phyloP scores from a whole-genome alignment of 2,797 vertebrate genomes.

The Sebastiscus tertius region DNA sequence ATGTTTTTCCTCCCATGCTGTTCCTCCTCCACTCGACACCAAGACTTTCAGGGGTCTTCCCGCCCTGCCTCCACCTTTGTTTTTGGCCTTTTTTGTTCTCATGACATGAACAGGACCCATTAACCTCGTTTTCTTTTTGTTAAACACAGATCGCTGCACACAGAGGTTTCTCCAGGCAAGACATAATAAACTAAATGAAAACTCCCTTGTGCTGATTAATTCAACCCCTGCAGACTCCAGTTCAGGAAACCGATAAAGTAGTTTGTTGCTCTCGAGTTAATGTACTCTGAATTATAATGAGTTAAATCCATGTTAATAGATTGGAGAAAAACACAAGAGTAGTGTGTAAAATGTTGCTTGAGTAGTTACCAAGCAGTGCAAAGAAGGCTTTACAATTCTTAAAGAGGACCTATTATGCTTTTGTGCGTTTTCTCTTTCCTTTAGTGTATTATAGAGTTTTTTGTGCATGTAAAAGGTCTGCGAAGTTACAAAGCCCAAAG shows the following conservation, averaged over 20 bases:
- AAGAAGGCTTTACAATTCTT: not conserved
- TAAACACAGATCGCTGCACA: conserved; percentile 39
- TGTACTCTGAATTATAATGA: not conserved
- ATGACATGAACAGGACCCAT: conserved; percentile 27
- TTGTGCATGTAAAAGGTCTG: too few species aligned
- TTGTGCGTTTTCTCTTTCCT: not conserved
- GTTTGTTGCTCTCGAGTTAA: not conserved
- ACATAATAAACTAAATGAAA: conserved; percentile 8
- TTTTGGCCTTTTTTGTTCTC: conserved; percentile 49
- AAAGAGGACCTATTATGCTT: not conserved
- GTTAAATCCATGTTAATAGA: conserved; percentile 13
- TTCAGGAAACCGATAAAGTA: not conserved
- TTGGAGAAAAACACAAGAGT: not conserved
- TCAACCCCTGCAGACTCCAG: not conserved
- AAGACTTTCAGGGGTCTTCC: conserved; percentile 48
- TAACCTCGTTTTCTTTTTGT: conserved; percentile 39
- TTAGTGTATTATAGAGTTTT: not conserved
- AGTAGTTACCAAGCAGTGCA: not conserved
- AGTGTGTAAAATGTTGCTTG: conserved; percentile 2
- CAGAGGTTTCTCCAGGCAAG: not conserved
- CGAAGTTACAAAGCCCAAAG: too few species aligned
- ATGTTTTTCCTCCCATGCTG: conserved; percentile 32
- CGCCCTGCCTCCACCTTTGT: conserved; percentile 18
- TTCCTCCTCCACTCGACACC: conserved; percentile 45
- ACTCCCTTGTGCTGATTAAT: not conserved